Percentiles rank a stretch among this genome's conserved stretches.
phyloP scores from a whole-genome alignment of 2,797 vertebrate species.

The Petrocephalus schoutedeni region DNA sequence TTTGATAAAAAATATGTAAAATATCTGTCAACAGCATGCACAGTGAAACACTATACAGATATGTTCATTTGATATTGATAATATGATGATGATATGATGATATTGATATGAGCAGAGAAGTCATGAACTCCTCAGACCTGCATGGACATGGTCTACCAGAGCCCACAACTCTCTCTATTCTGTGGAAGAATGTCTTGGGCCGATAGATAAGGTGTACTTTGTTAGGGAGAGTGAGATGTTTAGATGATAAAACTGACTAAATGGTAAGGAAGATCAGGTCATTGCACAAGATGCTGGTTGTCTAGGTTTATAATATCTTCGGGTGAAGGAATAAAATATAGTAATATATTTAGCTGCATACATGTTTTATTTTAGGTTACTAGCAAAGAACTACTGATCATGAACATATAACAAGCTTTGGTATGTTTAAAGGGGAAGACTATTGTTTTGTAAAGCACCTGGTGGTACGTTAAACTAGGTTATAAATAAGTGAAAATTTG shows the following conservation, averaged over 20 bases:
- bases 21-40: neutral
- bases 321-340: neutral
- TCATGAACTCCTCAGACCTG: neutral
- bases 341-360: neutral
- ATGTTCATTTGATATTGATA: neutral
- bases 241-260: neutral
- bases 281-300: neutral
- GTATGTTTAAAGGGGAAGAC: neutral
- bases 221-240: constrained; percentile 45
- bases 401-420: neutral
- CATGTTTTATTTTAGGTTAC: neutral
- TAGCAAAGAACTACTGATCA: neutral
- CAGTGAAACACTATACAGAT: neutral
- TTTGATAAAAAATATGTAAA: neutral
- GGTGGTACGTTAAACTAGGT: neutral
- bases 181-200: too few relatives aligned
- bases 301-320: neutral
- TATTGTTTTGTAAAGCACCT: neutral
- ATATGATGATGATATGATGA: too few relatives aligned
- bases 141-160: too few relatives aligned
- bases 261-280: neutral
- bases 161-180: too few relatives aligned
- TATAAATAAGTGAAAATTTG: neutral
- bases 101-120: too few relatives aligned
- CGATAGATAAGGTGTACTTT: constrained; percentile 33